phyloP scores from a whole-genome alignment of 1,140 invertebrate species.

The Cardiocondyla obscurior region DNA sequence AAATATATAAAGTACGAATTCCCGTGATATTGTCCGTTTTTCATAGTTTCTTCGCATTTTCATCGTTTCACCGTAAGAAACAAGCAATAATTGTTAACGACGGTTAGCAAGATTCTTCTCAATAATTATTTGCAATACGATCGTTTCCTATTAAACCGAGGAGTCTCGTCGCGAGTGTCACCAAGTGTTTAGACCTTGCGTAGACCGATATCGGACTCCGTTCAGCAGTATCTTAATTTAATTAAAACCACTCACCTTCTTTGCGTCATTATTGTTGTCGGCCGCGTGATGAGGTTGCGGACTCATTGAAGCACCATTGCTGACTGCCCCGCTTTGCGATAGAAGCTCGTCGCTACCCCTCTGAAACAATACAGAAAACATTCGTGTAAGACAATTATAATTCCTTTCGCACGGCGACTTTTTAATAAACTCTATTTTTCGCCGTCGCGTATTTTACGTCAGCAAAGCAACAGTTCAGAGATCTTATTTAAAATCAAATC shows the following conservation, averaged over 20 bases:
- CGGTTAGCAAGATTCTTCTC: not conserved
- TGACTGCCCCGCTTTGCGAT: constrained; percentile 95
- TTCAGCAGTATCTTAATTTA: not conserved
- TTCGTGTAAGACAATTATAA: constrained; percentile 11
- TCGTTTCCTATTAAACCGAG: too few species aligned
- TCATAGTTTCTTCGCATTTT: not conserved
- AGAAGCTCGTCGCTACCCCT: constrained; percentile 97
- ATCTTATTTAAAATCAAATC: too few species aligned
- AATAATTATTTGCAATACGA: not conserved
- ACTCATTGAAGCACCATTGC: constrained; percentile 94
- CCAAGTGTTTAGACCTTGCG: too few species aligned
- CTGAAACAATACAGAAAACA: constrained; percentile 87
- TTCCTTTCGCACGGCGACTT: not conserved
- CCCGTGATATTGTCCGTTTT: not conserved
- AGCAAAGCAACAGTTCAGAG: not conserved
- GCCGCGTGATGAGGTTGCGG: constrained; percentile 91
- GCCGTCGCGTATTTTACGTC: constrained; percentile 3
- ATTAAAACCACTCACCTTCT: constrained; percentile 90
- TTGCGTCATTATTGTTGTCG: constrained; percentile 96
- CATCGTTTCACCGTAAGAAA: not conserved
- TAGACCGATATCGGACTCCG: not conserved
- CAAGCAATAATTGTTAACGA: not conserved
- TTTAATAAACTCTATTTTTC: constrained; percentile 22
- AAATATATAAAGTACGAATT: not conserved
- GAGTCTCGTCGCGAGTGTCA: too few species aligned